phyloP scores from a whole-genome alignment of 92 coral and sea anemone genomes.

The Blastomussa wellsi region DNA sequence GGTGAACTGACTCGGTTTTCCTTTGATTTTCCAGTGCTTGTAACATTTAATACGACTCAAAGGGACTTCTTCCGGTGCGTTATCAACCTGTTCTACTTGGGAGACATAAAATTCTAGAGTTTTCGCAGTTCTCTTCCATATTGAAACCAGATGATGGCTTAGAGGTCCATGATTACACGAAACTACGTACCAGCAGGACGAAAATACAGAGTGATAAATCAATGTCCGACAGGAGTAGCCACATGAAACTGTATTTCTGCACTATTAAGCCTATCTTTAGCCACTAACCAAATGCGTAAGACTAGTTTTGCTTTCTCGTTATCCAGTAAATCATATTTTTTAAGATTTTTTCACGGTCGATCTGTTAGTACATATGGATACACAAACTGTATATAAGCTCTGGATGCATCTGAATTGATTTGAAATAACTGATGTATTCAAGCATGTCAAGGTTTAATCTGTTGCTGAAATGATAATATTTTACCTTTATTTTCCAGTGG shows the following conservation, averaged over 20 bases:
- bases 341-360: neutral
- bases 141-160: slow-evolving; percentile 34
- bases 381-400: neutral
- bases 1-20: slow-evolving; percentile 20
- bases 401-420: neutral
- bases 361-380: neutral
- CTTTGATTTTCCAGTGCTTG: slow-evolving; percentile 22
- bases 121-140: slow-evolving; percentile 28
- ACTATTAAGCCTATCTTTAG: neutral
- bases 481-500: slow-evolving; percentile 28
- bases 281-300: neutral
- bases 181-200: neutral
- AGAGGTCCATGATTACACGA: neutral
- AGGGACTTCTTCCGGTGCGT: slow-evolving; percentile 45
- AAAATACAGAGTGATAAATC: slow-evolving; percentile 1
- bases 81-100: slow-evolving; percentile 1
- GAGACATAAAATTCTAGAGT: slow-evolving; percentile 19
- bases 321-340: neutral
- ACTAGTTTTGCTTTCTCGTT: neutral
- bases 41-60: slow-evolving; percentile 35
- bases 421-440: slow-evolving; percentile 6
- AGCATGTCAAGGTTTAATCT: slow-evolving; percentile 1
- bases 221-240: neutral
- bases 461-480: neutral
- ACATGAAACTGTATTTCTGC: neutral